These are phyloP conservation scores for Leucania comma DNA, from an alignment of 2,888 invertebrate genomes.

Conservation along the genomic window DNA sequence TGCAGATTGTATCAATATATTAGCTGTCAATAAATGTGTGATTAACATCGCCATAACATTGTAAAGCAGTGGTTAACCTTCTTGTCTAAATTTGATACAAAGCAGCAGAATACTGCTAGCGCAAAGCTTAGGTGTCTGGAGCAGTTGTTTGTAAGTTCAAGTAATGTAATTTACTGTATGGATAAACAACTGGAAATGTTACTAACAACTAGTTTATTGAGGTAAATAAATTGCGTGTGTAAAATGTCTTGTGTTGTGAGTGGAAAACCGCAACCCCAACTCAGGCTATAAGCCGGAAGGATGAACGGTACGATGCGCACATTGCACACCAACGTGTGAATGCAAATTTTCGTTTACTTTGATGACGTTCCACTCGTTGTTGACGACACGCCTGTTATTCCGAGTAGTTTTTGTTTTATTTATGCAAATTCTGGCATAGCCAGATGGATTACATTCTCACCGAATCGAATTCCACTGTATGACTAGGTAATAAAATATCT, in stretches of 20 bases:
- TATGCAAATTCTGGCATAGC: slow-evolving; percentile 3
- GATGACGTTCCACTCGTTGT: not conserved
- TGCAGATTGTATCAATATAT: slow-evolving; percentile 26
- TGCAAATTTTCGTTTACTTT: not conserved
- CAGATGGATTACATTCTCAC: slow-evolving; percentile 25
- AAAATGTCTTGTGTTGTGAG: not conserved
- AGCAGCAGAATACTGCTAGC: not conserved
- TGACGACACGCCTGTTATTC: not conserved
- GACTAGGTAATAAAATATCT: slow-evolving; percentile 36
- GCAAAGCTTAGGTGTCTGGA: not conserved
- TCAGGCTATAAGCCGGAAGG: slow-evolving; percentile 36
- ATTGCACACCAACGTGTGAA: slow-evolving; percentile 29
- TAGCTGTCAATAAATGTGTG: slow-evolving; percentile 34
- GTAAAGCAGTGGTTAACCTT: slow-evolving; percentile 16
- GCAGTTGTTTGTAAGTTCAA: not conserved
- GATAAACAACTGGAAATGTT: not conserved
- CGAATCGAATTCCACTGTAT: slow-evolving; percentile 5
- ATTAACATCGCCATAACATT: slow-evolving; percentile 35
- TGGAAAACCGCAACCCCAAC: slow-evolving; percentile 30
- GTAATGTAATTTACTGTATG: no score
- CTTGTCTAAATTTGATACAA: slow-evolving; percentile 5
- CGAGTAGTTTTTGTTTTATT: not conserved
- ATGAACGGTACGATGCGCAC: slow-evolving; percentile 36
- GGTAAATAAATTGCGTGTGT: not conserved
- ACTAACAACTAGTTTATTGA: not conserved